Percentiles rank a stretch among this genome's conserved stretches.
Conservation (phyloP, 2,888 invertebrate species). For the Harpalus rufipes region DNA sequence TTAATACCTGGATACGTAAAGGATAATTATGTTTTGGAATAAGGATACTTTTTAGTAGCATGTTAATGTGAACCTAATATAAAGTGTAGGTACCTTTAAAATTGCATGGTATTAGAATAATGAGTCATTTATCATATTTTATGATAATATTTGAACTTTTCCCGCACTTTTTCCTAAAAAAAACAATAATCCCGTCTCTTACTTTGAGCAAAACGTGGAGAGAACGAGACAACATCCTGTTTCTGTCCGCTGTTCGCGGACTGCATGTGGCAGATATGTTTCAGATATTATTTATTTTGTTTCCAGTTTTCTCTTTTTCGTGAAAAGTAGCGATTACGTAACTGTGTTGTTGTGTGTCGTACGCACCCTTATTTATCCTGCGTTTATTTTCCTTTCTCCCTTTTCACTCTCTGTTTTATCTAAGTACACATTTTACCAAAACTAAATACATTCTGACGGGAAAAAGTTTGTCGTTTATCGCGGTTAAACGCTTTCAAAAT, state of each 20-base stretch:
- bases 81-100: too few relatives aligned
- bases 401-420: conserved; percentile 49
- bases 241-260: not conserved
- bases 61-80: too few relatives aligned
- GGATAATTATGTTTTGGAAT: conserved; percentile 27
- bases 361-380: conserved; percentile 50
- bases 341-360: conserved; percentile 42
- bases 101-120: too few relatives aligned
- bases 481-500: conserved; percentile 21
- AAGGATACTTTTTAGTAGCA: not conserved
- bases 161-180: not conserved
- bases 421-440: conserved; percentile 45
- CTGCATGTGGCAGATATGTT: conserved; percentile 60
- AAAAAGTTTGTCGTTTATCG: conserved; percentile 36
- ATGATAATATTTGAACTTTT: not conserved
- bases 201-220: not conserved
- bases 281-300: conserved; percentile 60
- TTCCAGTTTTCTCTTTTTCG: conserved; percentile 41
- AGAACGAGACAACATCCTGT: not conserved
- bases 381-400: conserved; percentile 42
- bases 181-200: not conserved
- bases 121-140: too few relatives aligned
- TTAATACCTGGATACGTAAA: conserved; percentile 21
- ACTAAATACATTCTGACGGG: conserved; percentile 14
- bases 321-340: conserved; percentile 45